These are phyloP conservation scores for Cecidostiba fungosa DNA, from an alignment of 2,888 invertebrate species.

Conservation along the genomic window DNA sequence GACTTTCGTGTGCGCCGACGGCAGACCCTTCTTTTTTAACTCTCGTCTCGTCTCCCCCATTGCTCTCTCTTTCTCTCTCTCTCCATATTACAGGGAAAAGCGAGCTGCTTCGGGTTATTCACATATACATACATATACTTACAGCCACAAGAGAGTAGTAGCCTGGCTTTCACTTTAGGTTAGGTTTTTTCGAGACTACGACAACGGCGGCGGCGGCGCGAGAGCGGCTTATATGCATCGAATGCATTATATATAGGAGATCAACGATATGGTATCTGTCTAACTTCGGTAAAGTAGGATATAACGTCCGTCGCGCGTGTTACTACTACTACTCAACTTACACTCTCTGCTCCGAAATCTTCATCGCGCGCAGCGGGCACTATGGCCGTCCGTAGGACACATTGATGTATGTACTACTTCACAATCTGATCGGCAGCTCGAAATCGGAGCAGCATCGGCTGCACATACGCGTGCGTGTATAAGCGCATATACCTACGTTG, in stretches of 20 bases:
- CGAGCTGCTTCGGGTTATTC: slow-evolving; percentile 8
- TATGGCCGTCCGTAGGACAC: not conserved
- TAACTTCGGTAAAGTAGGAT: too few relatives aligned
- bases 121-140: not conserved
- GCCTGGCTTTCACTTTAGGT: slow-evolving; percentile 7
- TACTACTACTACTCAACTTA: not conserved
- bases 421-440: not conserved
- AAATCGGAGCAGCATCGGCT: slow-evolving; percentile 7
- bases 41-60: slow-evolving; percentile 17
- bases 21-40: slow-evolving; percentile 12
- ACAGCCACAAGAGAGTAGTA: not conserved
- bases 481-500: too few relatives aligned
- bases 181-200: not conserved
- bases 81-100: not conserved
- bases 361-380: not conserved
- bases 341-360: not conserved
- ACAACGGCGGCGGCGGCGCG: not conserved
- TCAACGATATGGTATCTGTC: not conserved
- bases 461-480: not conserved
- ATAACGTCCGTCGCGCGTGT: not conserved
- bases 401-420: not conserved
- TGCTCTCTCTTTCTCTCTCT: not conserved
- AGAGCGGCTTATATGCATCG: not conserved
- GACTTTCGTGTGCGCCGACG: slow-evolving; percentile 24
- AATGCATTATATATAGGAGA: not conserved